phyloP scores from a whole-genome alignment of 2,888 invertebrate genomes.

The Andrena flavipes region DNA sequence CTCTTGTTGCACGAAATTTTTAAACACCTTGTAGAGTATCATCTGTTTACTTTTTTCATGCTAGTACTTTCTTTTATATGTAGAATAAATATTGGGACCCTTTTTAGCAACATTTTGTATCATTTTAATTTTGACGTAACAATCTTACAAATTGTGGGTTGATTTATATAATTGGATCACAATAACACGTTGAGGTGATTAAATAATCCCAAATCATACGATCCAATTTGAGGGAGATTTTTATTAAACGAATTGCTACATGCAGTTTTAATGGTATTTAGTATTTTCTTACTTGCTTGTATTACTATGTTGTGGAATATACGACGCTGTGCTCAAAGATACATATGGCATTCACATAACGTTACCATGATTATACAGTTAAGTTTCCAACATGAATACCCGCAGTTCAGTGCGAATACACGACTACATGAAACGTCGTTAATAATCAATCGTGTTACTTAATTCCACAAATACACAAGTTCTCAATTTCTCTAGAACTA shows the following conservation, averaged over 20 bases:
- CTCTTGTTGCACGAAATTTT: neutral
- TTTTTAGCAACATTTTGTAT: no score
- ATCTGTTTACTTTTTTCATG: neutral
- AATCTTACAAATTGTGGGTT: neutral
- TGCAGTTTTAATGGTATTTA: no score
- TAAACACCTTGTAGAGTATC: neutral
- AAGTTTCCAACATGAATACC: slow-evolving; percentile 13
- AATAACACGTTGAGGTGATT: neutral
- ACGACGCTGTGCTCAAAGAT: slow-evolving; percentile 28
- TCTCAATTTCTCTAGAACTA: no score
- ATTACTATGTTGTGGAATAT: slow-evolving; percentile 4
- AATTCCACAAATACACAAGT: neutral
- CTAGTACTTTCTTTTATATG: no score
- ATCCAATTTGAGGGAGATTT: no score
- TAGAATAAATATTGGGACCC: no score
- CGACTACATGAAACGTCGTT: neutral
- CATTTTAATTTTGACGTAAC: neutral
- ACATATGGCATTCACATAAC: slow-evolving; percentile 40
- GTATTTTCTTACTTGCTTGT: slow-evolving; percentile 6
- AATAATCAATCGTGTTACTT: neutral
- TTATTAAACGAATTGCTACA: neutral
- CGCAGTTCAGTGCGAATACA: slow-evolving; percentile 12
- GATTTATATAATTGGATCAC: neutral
- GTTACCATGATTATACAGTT: slow-evolving; percentile 43
- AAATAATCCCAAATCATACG: neutral